Evolutionary conservation across 2,797 vertebrate genomes (phyloP), one percentile per base, ranked within the genome.

Genomic region (Carduelis carduelis): DNA sequence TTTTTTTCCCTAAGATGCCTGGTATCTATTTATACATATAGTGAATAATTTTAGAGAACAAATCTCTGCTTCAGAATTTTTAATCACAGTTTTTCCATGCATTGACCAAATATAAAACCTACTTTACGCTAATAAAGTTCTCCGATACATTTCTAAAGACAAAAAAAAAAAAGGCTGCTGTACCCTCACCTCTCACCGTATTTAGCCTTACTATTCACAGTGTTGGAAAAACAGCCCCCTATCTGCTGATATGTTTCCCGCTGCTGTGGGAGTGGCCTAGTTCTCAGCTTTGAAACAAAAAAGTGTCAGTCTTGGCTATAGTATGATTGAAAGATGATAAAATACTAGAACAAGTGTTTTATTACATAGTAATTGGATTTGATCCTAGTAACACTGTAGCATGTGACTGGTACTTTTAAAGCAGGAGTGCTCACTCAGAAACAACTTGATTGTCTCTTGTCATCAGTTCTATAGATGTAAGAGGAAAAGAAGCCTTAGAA

Each of bases 81-180:
- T 94, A 95, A 93, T 97, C 76, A 88, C 87, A 78, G 78, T 95
- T 97, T 96, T 95, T 93, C 88, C 68, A 96, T 97, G 93, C 87
- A 90, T 97, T 97, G 95, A 97, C 97, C 96, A 98, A 98, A 98
- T 97, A 98, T 52, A 92, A 96, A 96, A 91, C 47, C 60, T 89
- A 41, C 37, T 82, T 87, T 68, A 63, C 28, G 66, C 87, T 97
- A 94, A 92, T 91, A 92, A 95, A 96, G 49, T 28, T 76, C 41
- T 91, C 84, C 61, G 47, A 93, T 81, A 37, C 32, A 15, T 91
- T 86, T 97, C 89, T 76, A 69, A 79, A 87, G 44, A 70, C 41
- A 41, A 41, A 41, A 41, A 44, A 9, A 9, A 60, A 61, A 65
- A 92, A 69, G 75, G 53, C 87, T 93, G 88, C 84, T 92, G 22